A percentile compares a stretch with the other conserved stretches of the same genome.
phyloP scores from a whole-genome alignment of 2,113 vertebrate species.

The Megatriorchis doriae region DNA sequence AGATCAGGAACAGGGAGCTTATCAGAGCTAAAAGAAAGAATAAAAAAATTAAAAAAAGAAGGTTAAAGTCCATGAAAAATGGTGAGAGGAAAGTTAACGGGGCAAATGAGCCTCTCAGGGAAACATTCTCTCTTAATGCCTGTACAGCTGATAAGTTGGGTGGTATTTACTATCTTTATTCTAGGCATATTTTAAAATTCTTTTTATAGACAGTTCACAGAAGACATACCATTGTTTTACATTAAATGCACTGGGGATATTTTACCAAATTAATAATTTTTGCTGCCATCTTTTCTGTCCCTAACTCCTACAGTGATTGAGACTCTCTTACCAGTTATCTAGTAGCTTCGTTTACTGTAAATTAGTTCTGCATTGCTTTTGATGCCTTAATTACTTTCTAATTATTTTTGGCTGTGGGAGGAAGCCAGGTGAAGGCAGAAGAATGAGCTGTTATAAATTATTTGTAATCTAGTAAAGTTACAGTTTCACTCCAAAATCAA shows the following conservation, averaged over 20 bases:
- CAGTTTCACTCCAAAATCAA: not conserved
- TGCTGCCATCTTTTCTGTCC: not conserved
- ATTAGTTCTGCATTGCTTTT: conserved; percentile 11
- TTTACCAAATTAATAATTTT: not conserved
- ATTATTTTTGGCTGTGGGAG: conserved; percentile 37
- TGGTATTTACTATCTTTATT: not conserved
- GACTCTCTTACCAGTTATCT: not conserved
- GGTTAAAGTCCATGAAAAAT: not conserved
- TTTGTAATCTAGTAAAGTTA: not conserved
- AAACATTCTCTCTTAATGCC: not conserved
- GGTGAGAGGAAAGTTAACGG: not conserved
- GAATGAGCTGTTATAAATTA: not conserved
- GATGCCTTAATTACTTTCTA: conserved; percentile 41
- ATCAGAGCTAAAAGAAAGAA: not conserved
- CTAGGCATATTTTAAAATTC: not conserved
- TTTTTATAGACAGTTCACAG: not conserved
- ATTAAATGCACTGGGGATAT: not conserved
- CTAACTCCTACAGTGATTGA: not conserved
- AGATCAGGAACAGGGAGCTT: not conserved
- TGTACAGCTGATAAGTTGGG: not conserved
- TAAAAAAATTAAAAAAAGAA: not conserved
- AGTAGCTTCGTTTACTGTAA: conserved; percentile 6
- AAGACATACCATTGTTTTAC: not conserved
- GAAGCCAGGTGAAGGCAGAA: conserved; percentile 4
- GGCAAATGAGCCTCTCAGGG: not conserved